Evolutionary conservation across 2,888 invertebrate genomes (phyloP).

Genomic region (Drosophila ustulata): DNA sequence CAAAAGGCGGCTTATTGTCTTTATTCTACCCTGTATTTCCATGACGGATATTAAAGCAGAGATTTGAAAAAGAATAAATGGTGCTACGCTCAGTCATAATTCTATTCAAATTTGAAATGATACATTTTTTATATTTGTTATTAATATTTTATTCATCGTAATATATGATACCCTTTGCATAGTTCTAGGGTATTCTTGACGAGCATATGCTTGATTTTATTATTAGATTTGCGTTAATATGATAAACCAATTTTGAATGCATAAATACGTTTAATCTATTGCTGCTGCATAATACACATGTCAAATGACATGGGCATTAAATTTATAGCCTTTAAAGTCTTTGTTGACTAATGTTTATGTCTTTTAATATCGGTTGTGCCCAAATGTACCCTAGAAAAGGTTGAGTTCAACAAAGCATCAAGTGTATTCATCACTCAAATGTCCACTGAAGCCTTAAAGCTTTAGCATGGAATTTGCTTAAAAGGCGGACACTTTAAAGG

Average conservation of each 20-base stretch:
- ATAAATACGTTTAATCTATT: slow-evolving; percentile 1
- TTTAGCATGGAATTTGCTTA: slow-evolving; percentile 6
- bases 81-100: background rate
- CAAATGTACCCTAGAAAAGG: background rate
- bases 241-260: slow-evolving; percentile 15
- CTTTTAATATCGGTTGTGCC: slow-evolving; percentile 4
- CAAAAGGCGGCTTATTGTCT: slow-evolving; percentile 21
- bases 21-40: slow-evolving; percentile 10
- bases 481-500: slow-evolving; percentile 22
- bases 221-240: slow-evolving; percentile 23
- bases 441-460: slow-evolving; percentile 12
- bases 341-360: slow-evolving; percentile 1
- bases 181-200: slow-evolving; percentile 2
- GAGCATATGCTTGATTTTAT: slow-evolving; percentile 7
- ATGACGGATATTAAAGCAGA: background rate
- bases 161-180: background rate
- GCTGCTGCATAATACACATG: background rate
- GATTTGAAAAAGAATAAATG: background rate
- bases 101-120: background rate
- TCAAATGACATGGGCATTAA: background rate
- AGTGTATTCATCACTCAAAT: slow-evolving; percentile 14
- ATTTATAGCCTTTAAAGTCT: slow-evolving; percentile 4
- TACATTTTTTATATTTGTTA: no score
- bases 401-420: background rate
- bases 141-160: background rate